Evolutionary conservation across 2,888 invertebrate species (phyloP).

Genomic region (Chorisops tibialis): DNA sequence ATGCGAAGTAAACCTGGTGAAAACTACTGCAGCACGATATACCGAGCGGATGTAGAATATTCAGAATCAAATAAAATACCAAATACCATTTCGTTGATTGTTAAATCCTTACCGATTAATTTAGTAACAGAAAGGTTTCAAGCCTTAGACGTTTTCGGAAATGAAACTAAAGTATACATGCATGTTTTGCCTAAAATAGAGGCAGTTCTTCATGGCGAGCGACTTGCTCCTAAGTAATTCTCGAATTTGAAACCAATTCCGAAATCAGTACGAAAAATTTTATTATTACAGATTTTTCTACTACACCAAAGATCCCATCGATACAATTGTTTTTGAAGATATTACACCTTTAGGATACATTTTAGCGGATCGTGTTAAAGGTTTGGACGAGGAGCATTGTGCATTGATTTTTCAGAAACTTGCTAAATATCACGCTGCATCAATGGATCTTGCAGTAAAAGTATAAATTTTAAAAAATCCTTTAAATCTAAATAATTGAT

Average conservation of each 20-base stretch:
- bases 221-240: slow-evolving; percentile 32
- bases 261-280: slow-evolving; percentile 1
- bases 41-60: slow-evolving; percentile 16
- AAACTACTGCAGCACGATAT: slow-evolving; percentile 27
- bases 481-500: no score
- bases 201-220: slow-evolving; percentile 25
- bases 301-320: slow-evolving; percentile 8
- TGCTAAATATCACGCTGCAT: slow-evolving; percentile 57
- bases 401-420: slow-evolving; percentile 54
- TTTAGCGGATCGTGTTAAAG: slow-evolving; percentile 54
- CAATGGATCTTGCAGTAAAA: slow-evolving; percentile 55
- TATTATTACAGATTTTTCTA: slow-evolving; percentile 1
- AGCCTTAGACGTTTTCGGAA: slow-evolving; percentile 34
- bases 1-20: slow-evolving; percentile 16
- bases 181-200: slow-evolving; percentile 35
- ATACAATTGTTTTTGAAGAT: slow-evolving; percentile 54
- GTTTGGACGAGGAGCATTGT: slow-evolving; percentile 56
- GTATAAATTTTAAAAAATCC: slow-evolving; percentile 40
- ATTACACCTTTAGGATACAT: slow-evolving; percentile 53
- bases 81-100: slow-evolving; percentile 30
- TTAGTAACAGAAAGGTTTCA: slow-evolving; percentile 32
- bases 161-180: slow-evolving; percentile 37
- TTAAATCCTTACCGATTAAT: slow-evolving; percentile 32
- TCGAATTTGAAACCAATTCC: background rate
- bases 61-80: background rate